A percentile compares a stretch with the other conserved stretches of the same genome.
Conservation (phyloP, 2,113 vertebrate genomes). For the Pollimyrus isidori region DNA sequence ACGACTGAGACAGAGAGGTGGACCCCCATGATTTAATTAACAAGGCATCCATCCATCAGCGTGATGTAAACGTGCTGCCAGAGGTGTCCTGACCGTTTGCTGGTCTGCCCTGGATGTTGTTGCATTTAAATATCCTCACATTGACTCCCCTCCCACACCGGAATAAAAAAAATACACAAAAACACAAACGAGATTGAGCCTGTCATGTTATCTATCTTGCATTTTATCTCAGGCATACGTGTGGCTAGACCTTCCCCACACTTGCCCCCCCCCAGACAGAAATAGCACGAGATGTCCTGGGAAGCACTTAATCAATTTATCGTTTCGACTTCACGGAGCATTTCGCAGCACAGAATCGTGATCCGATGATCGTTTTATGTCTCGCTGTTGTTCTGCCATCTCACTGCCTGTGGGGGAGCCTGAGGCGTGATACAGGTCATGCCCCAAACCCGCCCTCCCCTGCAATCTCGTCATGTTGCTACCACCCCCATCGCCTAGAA, state of each 20-base stretch:
- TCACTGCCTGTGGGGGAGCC: background rate
- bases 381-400: background rate
- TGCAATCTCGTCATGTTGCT: background rate
- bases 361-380: background rate
- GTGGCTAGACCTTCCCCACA: background rate
- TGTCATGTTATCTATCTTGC: background rate
- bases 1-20: background rate
- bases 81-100: background rate
- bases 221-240: background rate
- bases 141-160: background rate
- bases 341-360: background rate
- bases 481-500: background rate
- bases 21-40: background rate
- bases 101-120: background rate
- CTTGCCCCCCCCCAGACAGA: background rate
- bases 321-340: background rate
- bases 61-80: background rate
- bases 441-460: background rate
- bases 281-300: background rate
- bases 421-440: background rate
- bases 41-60: background rate
- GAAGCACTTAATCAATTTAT: background rate
- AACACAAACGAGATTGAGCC: background rate
- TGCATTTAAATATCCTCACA: background rate
- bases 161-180: background rate